Base-by-base conservation (phyloP, 2,113 vertebrate genomes). In the Hipposideros armiger region DNA sequence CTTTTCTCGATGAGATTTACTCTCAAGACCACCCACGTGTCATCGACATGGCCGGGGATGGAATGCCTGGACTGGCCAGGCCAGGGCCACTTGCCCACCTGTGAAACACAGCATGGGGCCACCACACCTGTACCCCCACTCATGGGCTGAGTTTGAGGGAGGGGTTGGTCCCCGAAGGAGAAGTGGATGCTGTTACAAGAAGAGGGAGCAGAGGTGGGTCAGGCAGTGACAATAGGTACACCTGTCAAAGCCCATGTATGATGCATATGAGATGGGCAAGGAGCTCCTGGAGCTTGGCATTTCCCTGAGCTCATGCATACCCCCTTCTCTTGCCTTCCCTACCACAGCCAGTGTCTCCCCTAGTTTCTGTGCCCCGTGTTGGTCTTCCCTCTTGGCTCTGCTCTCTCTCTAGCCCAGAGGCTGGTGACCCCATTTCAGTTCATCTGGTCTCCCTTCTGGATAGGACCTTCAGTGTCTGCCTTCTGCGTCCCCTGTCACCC, bases 61-160 rank as follows among this genome's bases (percentile, higher is more conserved):
- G 14, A 16, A 54, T 5, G 54, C 32, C 32, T 42, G 4, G 26
- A 54, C 5, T 77, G 72, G 45, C 17, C 73, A 70, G 52, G 15
- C 42, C 86, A 3, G 24, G 62, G 42, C 20, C 36, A 10, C 45
- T 14, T 26, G 45, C 42, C 30, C 10, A 17, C 52, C 32, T 58
- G 66, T 45, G 77, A 88, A 47, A 76, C 62, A 17, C 50, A 58
- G 16, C 11, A 9, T 4, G 10, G 42, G 40, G 36, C 7, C 64
- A 16, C 19, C 9, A 11, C 30, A 15, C 26, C 1, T 11, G 22
- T 16, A 6, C 24, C 28, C 11, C 36, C 15, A n/a, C 0, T 19
- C 1, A 0, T 7, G 30, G 9, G n/a, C 62, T 26, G 82, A 70
- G 24, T 3, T 0, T 1, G 1, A 76, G 45, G 42, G 67, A 74